Conservation (phyloP, 2,797 vertebrate species). For the Bucorvus abyssinicus region DNA sequence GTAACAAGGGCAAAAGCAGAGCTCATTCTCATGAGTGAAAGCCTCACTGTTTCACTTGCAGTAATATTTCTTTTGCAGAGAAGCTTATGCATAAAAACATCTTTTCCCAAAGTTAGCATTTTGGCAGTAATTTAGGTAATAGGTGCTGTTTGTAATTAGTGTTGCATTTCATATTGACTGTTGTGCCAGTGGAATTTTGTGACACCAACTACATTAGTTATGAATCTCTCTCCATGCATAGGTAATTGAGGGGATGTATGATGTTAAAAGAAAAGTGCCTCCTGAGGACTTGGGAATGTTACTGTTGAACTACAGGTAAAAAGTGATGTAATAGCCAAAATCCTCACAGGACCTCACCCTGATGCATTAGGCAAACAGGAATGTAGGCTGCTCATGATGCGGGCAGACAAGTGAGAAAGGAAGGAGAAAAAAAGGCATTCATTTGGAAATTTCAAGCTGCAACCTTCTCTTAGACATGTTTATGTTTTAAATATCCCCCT, state of each 20-base stretch:
- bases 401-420: neutral
- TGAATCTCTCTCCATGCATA: neutral
- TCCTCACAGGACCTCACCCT: slow-evolving; percentile 30
- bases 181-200: slow-evolving; percentile 25
- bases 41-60: neutral
- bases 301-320: neutral
- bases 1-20: slow-evolving; percentile 20
- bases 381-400: slow-evolving; percentile 4
- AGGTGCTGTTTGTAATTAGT: slow-evolving; percentile 38
- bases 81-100: slow-evolving; percentile 34
- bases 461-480: neutral
- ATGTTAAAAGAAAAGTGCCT: slow-evolving; percentile 34
- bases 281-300: slow-evolving; percentile 20
- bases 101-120: slow-evolving; percentile 48
- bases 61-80: slow-evolving; percentile 23
- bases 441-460: slow-evolving; percentile 50
- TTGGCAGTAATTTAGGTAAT: slow-evolving; percentile 15
- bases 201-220: slow-evolving; percentile 5
- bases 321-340: slow-evolving; percentile 38
- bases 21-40: slow-evolving; percentile 12
- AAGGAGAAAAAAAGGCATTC: neutral
- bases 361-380: neutral
- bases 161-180: neutral
- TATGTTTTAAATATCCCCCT: neutral
- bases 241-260: neutral